These are phyloP conservation scores for Trachemys scripta DNA, from an alignment of 2,113 vertebrate genomes.

Conservation along the genomic window DNA sequence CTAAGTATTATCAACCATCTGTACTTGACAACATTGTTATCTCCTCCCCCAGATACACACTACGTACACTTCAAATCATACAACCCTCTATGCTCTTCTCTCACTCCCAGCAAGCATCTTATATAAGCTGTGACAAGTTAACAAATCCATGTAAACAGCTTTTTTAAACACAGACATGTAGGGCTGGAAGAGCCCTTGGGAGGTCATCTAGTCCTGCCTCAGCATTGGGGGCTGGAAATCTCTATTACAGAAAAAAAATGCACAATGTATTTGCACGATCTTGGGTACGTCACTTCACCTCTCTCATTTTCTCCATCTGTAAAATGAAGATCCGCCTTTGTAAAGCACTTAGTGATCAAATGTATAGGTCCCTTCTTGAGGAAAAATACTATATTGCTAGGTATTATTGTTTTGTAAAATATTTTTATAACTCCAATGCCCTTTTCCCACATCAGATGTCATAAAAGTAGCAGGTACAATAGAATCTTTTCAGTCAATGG, in stretches of 20 bases:
- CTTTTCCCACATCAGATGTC: neutral
- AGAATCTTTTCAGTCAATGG: neutral
- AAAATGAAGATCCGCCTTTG: neutral
- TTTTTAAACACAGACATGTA: neutral
- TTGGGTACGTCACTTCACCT: neutral
- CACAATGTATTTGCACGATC: neutral
- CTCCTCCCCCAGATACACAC: neutral
- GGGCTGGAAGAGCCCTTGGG: too few relatives aligned
- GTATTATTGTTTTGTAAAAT: neutral
- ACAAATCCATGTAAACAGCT: neutral
- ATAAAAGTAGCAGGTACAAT: neutral
- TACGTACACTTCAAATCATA: neutral
- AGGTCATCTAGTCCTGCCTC: too few relatives aligned
- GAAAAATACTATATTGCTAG: too few relatives aligned
- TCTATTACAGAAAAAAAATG: neutral
- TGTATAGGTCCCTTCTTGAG: too few relatives aligned
- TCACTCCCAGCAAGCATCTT: neutral
- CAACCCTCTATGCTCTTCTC: neutral
- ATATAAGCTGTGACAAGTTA: neutral
- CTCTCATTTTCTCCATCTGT: neutral
- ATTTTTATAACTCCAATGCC: neutral
- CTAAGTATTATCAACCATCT: constrained; percentile 51
- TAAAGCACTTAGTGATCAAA: neutral
- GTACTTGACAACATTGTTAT: constrained; percentile 30
- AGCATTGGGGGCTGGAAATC: neutral